Evolutionary conservation across 2,113 vertebrate species (phyloP).

Genomic region (Caretta caretta): DNA sequence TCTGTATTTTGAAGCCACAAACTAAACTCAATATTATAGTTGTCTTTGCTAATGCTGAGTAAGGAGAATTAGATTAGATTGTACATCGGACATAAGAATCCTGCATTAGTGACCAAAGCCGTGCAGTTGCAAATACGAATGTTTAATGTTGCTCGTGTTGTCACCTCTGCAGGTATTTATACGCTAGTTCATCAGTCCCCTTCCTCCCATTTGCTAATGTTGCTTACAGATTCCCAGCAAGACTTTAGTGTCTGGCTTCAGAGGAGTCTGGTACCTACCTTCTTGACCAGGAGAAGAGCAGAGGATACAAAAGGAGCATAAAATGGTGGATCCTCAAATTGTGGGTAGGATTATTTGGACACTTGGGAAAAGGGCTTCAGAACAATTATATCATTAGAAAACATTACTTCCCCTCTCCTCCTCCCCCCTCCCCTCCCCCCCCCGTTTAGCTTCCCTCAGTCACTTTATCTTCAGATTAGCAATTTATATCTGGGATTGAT

Average conservation of each 20-base stretch:
- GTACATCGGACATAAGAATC: accelerated
- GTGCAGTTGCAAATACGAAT: too few species aligned
- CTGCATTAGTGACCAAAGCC: background rate
- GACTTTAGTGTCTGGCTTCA: background rate
- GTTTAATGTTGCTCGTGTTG: background rate
- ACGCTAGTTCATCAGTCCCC: background rate
- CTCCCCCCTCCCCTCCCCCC: too few species aligned
- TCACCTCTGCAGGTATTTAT: background rate
- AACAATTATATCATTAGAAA: background rate
- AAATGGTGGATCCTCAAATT: accelerated
- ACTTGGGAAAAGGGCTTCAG: background rate
- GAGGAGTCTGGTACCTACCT: too few species aligned
- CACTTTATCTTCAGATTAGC: background rate
- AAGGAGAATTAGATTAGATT: accelerated
- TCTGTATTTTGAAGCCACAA: background rate
- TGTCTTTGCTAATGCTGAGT: accelerated
- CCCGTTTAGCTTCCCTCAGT: background rate
- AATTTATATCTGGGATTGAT: too few species aligned
- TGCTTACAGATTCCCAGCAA: background rate
- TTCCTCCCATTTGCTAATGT: accelerated
- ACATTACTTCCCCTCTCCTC: too few species aligned
- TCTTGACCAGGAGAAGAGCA: too few species aligned
- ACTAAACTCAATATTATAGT: background rate
- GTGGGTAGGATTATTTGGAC: background rate
- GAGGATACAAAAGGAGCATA: background rate